Evolutionary conservation across 2,888 invertebrate species (phyloP), one percentile per base, ranked within the genome.

Genomic region (Torymus texanus): DNA sequence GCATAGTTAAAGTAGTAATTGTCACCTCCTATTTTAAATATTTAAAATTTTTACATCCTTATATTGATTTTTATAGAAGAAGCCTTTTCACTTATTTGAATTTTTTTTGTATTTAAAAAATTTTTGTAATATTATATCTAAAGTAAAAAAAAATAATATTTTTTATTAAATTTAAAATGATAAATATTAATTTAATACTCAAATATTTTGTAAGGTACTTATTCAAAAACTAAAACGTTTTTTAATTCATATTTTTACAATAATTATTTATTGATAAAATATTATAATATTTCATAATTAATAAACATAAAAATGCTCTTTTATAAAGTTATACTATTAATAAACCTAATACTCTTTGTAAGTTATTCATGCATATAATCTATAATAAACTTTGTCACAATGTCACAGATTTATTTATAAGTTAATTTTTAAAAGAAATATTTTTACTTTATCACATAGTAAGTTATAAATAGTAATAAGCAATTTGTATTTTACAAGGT

Each of bases 1-100:
- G 24, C 56, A 71, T 18, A 58, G 63, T 51, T 63, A 51, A 72
- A 51, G 75, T 68, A 78, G n/a, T 79, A 77, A 74, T 82, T 80
- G 63, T 67, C 61, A 67, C 2, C 14, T 61, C 24, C 76, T 56
- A 29, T 61, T 77, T 79, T 76, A 62, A 73, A 77, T 79, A 67
- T 58, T 75, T 67, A 21, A 65, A 76, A 61, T 68, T 61, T 51
- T 53, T 62, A 10, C 8, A 73, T 29, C 13, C 18, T 16, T 41
- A 41, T 41, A 5, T 41, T 41, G 41, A 5, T 41, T 41, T 41
- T 41, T 41, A 1, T 8, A 41, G 10, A 8, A 41, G 41, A 41
- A 29, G 29, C 29, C 41, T 41, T 41, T 41, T 41, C 41, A 41
- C 8, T 8, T 8, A 41, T 8, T 41, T 41, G 41, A 41, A 41